A percentile compares a stretch with the other conserved stretches of the same genome.
phyloP scores from a whole-genome alignment of 2,797 vertebrate species.

The Schizopygopsis malacanthus region DNA sequence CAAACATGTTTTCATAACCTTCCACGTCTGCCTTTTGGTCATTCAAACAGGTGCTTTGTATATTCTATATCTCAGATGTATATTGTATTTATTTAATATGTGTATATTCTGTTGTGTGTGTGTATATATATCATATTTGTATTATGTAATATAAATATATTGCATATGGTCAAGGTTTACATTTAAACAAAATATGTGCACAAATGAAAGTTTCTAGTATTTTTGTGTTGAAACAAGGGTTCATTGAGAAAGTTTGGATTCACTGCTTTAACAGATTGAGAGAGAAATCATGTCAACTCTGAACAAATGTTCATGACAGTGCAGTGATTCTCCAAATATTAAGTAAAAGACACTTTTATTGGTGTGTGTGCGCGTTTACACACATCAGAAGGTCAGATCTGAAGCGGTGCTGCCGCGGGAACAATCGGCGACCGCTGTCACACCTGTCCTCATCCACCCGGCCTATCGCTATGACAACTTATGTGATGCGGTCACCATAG shows the following conservation, averaged over 20 bases:
- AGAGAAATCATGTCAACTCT: not conserved
- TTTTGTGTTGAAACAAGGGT: not conserved
- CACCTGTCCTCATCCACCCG: conserved; percentile 70
- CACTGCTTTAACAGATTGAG: not conserved
- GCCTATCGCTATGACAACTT: conserved; percentile 61
- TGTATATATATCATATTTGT: too few species aligned
- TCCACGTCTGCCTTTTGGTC: not conserved
- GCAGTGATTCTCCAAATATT: not conserved
- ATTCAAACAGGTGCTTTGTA: not conserved
- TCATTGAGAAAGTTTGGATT: not conserved
- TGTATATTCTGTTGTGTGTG: not conserved
- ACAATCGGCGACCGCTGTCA: conserved; percentile 58
- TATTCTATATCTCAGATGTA: not conserved
- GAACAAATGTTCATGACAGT: not conserved
- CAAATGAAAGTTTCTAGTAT: too few species aligned
- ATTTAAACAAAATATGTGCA: too few species aligned
- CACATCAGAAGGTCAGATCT: conserved; percentile 42
- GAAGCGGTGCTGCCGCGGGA: conserved; percentile 45
- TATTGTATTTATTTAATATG: not conserved
- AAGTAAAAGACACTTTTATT: not conserved
- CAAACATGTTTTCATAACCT: not conserved
- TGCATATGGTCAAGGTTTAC: too few species aligned
- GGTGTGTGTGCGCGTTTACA: conserved; percentile 2
- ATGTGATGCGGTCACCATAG: conserved; percentile 67
- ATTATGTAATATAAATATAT: too few species aligned